These are phyloP conservation scores for Abscondita cerata DNA, from an alignment of 2,888 invertebrate genomes.

Conservation along the genomic window DNA sequence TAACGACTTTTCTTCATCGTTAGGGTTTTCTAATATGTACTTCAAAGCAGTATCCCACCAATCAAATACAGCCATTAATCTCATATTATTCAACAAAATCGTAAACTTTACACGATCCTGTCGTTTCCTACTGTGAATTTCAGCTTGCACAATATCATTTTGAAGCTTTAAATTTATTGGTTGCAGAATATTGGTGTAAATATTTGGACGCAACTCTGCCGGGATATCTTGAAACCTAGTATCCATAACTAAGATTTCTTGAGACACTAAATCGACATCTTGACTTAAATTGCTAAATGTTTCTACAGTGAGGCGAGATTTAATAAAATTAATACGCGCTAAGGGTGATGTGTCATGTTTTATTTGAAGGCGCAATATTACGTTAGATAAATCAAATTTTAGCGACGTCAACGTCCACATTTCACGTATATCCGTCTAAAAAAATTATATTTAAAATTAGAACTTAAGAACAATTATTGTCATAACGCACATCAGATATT, in stretches of 20 bases:
- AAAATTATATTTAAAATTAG: slow-evolving; percentile 14
- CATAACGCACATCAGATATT: slow-evolving; percentile 46
- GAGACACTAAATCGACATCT: slow-evolving; percentile 91
- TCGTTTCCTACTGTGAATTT: slow-evolving; percentile 65
- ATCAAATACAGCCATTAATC: slow-evolving; percentile 90
- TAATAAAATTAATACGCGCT: slow-evolving; percentile 90
- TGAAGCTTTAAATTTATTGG: slow-evolving; percentile 59
- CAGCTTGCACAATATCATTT: slow-evolving; percentile 53
- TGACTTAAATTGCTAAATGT: slow-evolving; percentile 87
- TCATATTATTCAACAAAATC: slow-evolving; percentile 91
- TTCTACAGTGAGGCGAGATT: slow-evolving; percentile 85
- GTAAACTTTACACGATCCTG: slow-evolving; percentile 79
- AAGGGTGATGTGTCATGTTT: slow-evolving; percentile 67
- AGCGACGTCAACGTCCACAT: slow-evolving; percentile 83
- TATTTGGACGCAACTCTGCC: slow-evolving; percentile 77
- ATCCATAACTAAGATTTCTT: slow-evolving; percentile 85
- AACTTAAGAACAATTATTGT: too few species aligned
- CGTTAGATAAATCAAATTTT: slow-evolving; percentile 84
- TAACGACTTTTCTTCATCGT: slow-evolving; percentile 41
- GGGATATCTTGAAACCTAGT: slow-evolving; percentile 72
- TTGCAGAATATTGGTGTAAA: slow-evolving; percentile 88
- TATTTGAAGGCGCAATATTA: slow-evolving; percentile 76
- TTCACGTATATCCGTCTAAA: slow-evolving; percentile 54
- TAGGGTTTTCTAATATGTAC: slow-evolving; percentile 69
- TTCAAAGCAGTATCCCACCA: slow-evolving; percentile 89